Evolutionary conservation across 2,113 vertebrate species (phyloP).

Genomic region (Bothrops jararaca): DNA sequence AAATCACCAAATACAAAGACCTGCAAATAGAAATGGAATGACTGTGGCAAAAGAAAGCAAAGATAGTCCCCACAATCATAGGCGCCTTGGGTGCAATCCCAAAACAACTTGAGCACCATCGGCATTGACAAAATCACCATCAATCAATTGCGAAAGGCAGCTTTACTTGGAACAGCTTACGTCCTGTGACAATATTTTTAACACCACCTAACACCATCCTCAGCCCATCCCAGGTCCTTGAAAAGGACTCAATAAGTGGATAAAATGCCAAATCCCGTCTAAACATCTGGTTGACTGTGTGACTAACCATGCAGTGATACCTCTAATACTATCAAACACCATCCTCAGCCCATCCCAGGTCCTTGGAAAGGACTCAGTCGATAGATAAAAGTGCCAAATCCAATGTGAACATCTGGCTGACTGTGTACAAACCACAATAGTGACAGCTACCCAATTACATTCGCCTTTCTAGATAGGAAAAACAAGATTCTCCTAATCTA

Average conservation of each 20-base stretch:
- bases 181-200: not conserved
- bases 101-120: not conserved
- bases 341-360: not conserved
- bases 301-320: too few relatives aligned
- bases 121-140: not conserved
- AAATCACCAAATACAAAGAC: not conserved
- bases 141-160: not conserved
- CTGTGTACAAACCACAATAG: not conserved
- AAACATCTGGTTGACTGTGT: too few relatives aligned
- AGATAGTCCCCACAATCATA: not conserved
- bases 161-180: not conserved
- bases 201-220: not conserved
- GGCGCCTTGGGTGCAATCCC: not conserved
- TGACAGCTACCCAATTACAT: not conserved
- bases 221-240: too few relatives aligned
- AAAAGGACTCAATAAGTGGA: too few relatives aligned
- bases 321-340: too few relatives aligned
- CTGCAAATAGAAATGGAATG: not conserved
- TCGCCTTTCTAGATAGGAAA: not conserved
- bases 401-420: not conserved
- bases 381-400: not conserved
- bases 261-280: too few relatives aligned
- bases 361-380: not conserved
- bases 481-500: not conserved
- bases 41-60: not conserved